Percentiles rank a stretch among this genome's conserved stretches.
These are phyloP conservation scores for Empidonax alnorum DNA, from an alignment of 2,113 vertebrate species.

Conservation along the genomic window DNA sequence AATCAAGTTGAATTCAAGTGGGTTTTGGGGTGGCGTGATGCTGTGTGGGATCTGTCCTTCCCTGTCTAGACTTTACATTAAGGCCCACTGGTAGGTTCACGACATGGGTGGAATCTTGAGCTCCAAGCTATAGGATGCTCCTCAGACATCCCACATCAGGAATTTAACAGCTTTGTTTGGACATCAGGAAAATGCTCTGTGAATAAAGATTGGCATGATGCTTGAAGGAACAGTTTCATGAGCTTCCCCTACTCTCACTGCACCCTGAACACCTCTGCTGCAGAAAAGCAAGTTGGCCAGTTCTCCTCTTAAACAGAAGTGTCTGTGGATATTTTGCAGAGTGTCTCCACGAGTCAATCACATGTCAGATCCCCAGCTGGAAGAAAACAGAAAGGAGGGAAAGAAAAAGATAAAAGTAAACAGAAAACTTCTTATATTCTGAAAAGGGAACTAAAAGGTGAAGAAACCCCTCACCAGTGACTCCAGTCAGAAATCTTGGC, in stretches of 20 bases:
- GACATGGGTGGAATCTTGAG: background rate
- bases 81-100: background rate
- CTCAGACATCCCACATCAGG: background rate
- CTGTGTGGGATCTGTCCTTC: background rate
- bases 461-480: background rate
- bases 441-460: background rate
- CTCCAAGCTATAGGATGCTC: background rate
- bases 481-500: constrained; percentile 13
- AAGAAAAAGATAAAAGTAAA: background rate
- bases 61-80: background rate
- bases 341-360: background rate
- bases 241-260: background rate
- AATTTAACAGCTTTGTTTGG: background rate
- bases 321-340: background rate
- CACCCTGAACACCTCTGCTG: background rate
- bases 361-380: background rate
- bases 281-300: background rate
- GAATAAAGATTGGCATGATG: background rate
- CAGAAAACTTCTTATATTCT: background rate
- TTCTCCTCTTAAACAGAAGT: background rate
- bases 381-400: background rate
- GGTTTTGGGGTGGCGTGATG: background rate
- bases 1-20: background rate
- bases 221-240: background rate
- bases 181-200: background rate